Evolutionary conservation across 1,140 invertebrate genomes (phyloP), one percentile per base, ranked within the genome.

Genomic region (Drosophila takahashii): DNA sequence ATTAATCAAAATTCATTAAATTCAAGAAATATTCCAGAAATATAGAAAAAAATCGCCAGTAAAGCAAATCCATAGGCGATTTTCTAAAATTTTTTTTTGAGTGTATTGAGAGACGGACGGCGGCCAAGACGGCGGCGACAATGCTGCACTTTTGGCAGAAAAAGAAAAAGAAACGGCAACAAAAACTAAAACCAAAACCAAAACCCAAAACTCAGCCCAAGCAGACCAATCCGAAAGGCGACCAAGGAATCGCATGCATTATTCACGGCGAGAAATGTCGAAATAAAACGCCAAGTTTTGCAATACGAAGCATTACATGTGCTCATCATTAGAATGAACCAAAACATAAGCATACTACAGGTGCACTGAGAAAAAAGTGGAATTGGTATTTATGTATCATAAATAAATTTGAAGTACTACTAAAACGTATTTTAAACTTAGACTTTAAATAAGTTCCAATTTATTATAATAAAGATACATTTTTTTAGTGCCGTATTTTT

Each of bases 251-350:
- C 64, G 64, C 64, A 72, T 83, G 83, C 83, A 89, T 89, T 83
- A 83, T 87, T 89, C 84, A 89, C 79, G 61, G 70, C 76, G 60
- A 83, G 79, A 89, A 87, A 89, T 87, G 83, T 79, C 76, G 84
- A 86, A 83, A 89, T 83, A 64, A 87, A 79, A 79, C 83, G 84
- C 84, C 83, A 89, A 89, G 84, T 90, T 90, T 85, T 87, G 80
- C 84, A 87, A 84, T 84, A 80, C 57, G 74, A 87, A 66, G 71
- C 84, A 84, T 83, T 87, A 90, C 80, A 90, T 87, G 79, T 89
- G 84, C 79, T 89, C 84, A 87, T 87, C 83, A 87, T 87, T 87
- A 89, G 64, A 76, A 57, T 57, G 29, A 39, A 50, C 48, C 59
- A 61, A 54, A 42, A 54, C 74, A 65, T 34, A 56, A 29, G 26